A percentile compares a stretch with the other conserved stretches of the same genome.
phyloP scores from a whole-genome alignment of 1,140 invertebrate genomes.

The Heterodera carotae region DNA sequence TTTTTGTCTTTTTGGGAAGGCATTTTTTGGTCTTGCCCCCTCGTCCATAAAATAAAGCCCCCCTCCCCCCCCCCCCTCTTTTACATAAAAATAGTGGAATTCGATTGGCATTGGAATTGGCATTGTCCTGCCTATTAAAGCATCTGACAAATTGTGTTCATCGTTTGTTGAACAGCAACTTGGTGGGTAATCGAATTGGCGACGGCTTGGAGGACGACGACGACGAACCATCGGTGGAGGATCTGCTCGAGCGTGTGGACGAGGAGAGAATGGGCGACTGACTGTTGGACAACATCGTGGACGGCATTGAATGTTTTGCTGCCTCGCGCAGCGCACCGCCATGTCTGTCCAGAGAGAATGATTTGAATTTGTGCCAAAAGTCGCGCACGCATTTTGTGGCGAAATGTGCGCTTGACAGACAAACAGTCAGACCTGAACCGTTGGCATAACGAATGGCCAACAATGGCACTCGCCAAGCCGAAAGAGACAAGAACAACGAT shows the following conservation, averaged over 20 bases:
- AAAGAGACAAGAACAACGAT: conserved; percentile 38
- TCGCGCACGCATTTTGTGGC: not conserved
- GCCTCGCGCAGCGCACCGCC: too few species aligned
- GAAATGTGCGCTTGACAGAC: not conserved
- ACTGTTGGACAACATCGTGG: too few species aligned
- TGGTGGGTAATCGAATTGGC: not conserved
- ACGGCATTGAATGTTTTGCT: too few species aligned
- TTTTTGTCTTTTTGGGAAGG: too few species aligned
- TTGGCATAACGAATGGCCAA: conserved; percentile 32
- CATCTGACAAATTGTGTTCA: not conserved
- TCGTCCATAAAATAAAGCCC: too few species aligned
- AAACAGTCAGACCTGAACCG: conserved; percentile 35
- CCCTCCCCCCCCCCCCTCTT: too few species aligned
- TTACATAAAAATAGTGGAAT: too few species aligned
- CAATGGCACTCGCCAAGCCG: conserved; percentile 32
- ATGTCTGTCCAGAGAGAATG: not conserved
- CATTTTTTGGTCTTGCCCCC: too few species aligned
- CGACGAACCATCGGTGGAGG: not conserved
- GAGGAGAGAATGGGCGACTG: too few species aligned
- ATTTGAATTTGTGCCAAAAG: not conserved
- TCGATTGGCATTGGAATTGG: too few species aligned
- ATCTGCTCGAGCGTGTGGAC: too few species aligned
- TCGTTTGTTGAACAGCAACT: not conserved
- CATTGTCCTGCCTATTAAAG: too few species aligned
- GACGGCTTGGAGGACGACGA: not conserved